Evolutionary conservation across 2,797 vertebrate genomes (phyloP).

Genomic region (Babyrousa celebensis): DNA sequence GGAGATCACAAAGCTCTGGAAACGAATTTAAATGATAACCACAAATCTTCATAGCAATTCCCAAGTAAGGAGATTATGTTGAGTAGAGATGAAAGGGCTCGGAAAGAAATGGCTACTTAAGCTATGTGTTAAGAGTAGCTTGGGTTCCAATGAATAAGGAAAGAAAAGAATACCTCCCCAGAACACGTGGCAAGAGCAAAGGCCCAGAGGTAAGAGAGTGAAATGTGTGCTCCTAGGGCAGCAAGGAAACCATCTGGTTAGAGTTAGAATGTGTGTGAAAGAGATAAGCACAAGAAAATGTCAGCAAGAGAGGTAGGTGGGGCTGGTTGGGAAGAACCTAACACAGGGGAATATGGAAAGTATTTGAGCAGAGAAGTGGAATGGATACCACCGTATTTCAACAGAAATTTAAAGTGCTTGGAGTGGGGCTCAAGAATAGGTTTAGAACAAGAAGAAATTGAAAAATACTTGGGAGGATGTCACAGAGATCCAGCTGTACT

Average conservation of each 20-base stretch:
- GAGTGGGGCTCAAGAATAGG: not conserved
- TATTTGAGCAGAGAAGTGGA: not conserved
- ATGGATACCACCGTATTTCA: not conserved
- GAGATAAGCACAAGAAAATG: not conserved
- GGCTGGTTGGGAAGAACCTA: not conserved
- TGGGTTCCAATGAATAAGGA: not conserved
- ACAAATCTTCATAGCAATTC: not conserved
- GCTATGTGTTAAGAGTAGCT: not conserved
- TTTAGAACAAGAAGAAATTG: not conserved
- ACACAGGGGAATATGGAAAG: not conserved
- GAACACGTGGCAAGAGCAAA: not conserved
- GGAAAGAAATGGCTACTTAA: not conserved
- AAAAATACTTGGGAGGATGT: not conserved
- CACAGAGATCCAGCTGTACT: not conserved
- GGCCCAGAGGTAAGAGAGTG: not conserved
- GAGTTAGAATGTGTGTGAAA: not conserved
- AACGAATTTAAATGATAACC: not conserved
- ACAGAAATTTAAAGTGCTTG: not conserved
- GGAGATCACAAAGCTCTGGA: not conserved
- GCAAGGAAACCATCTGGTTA: not conserved
- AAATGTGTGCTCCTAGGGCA: not conserved
- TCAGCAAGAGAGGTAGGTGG: not conserved
- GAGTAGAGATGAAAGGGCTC: not conserved
- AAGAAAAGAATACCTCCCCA: not conserved
- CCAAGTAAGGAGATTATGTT: not conserved